Base-by-base conservation (phyloP, 2,113 vertebrate species). In the Fregata magnificens region DNA sequence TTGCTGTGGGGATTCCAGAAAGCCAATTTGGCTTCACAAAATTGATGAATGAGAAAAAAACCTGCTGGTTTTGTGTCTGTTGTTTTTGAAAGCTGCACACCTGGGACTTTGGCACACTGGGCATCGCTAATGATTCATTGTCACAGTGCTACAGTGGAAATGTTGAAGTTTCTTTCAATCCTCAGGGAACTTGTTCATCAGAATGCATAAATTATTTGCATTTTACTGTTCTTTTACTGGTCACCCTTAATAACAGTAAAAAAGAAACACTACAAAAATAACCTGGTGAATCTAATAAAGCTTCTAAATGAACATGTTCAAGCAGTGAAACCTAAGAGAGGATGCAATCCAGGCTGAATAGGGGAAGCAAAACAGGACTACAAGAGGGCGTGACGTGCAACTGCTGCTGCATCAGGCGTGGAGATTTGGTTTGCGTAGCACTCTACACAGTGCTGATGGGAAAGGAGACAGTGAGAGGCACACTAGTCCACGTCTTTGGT, bases 1-100 rank as follows among this genome's bases (percentile, higher is more conserved):
- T 82, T 93, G 70, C 83, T 69, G 18, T 92, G 80, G 69, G 80
- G 69, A 81, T 86, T 95, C 77, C 49, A 94, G 59, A 78, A 74
- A 91, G 18, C 21, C 26, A 92, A 77, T 69, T 50, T 88, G 38
- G 55, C 26, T 84, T 92, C 34, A 83, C 11, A 78, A 71, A 94
- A 70, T 7, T 95, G 90, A 93, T 92, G 85, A 92, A 95, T 73
- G n/a, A 73, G 52, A 81, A 85, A 86, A 86, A 50, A 72, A 52
- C 29, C 38, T 61, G 10, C 49, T 84, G 26, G 3, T n/a, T 83
- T 88, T 78, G 20, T 80, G 53, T 69, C 80, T 79, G 20, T 50
- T 92, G 44, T 14, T 94, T 95, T 71, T 71, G 66, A 69, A 94
- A 91, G 59, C n/a, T 82, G 40, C 0, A 3, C 8, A 8, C 45